Evolutionary conservation across 2,113 vertebrate species (phyloP), one percentile per base, ranked within the genome.

Genomic region (Lucifuga dentata): DNA sequence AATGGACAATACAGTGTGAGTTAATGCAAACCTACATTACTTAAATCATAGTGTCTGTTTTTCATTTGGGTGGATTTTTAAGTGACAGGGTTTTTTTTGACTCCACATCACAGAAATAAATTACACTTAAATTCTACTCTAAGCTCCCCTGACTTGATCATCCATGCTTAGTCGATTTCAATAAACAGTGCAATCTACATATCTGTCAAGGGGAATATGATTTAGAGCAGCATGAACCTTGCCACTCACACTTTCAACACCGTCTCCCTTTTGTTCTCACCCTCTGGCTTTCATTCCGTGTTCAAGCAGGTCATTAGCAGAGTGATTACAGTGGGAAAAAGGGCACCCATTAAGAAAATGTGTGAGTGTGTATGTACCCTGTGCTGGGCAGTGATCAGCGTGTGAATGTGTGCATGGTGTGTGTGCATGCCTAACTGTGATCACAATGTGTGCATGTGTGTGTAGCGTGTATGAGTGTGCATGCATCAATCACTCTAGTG

Each of bases 231-330:
- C 38, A 19, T 16, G 2, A 39, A 38, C 49, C n/a, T 38, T 44
- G 64, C 20, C 21, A 15, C 20, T 65, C 61, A 15, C 48, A 5
- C 16, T 32, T 61, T 41, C 21, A 45, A 17, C 29, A 67, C 11
- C 20, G 7, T 9, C 15, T 43, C 8, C 11, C 67, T 24, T 65
- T 69, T 72, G 73, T 83, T 75, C 75, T 67, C 64, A 53, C 55
- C 75, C 69, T 69, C 60, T 68, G 74, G 64, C 73, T 69, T 86
- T 68, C 75, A 80, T 74, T 83, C 70, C 74, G 76, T 80, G 85
- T 88, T 85, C 79, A 81, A 74, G 63, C 65, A 58, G 84, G 84
- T 84, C 87, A 88, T 91, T 90, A 90, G 68, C 73, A 69, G 70
- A 86, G 81, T 80, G 76, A 87, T 87, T 90, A 87, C 68, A 83